Conservation (phyloP, 2,113 vertebrate genomes). For the Progne subis region DNA sequence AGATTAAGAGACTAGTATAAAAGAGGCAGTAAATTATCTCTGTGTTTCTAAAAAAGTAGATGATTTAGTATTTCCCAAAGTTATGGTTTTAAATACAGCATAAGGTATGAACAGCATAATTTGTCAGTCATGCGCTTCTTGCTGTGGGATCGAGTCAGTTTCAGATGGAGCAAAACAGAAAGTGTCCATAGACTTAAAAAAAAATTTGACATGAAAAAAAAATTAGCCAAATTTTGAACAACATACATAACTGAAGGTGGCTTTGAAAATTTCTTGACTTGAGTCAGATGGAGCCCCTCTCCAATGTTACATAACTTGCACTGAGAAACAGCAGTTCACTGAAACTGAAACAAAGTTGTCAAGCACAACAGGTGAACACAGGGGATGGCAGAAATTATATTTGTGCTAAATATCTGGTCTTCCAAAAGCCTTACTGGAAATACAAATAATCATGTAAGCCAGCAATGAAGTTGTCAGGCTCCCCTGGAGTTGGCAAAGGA, state of each 20-base stretch:
- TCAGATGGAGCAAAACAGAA: neutral
- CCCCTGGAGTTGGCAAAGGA: neutral
- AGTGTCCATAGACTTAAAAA: neutral
- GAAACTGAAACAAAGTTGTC: neutral
- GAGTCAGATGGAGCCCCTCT: neutral
- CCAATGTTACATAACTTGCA: neutral
- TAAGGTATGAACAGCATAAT: neutral
- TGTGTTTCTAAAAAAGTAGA: neutral
- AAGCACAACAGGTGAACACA: neutral
- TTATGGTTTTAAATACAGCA: neutral
- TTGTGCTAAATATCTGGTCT: neutral
- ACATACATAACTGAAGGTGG: neutral
- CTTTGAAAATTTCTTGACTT: neutral
- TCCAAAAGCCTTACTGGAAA: neutral
- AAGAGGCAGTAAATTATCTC: neutral
- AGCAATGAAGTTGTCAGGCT: neutral
- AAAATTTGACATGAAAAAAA: neutral
- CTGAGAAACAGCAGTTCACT: neutral
- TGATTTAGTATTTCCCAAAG: neutral
- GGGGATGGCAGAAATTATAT: neutral
- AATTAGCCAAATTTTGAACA: neutral
- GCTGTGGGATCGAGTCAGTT: neutral
- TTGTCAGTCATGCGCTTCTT: accelerated
- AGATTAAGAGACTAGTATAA: neutral
- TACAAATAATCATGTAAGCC: neutral